Percentiles rank a stretch among this genome's conserved stretches.
Conservation (phyloP, 1,140 invertebrate genomes). For the Lasaia peninsularis region DNA sequence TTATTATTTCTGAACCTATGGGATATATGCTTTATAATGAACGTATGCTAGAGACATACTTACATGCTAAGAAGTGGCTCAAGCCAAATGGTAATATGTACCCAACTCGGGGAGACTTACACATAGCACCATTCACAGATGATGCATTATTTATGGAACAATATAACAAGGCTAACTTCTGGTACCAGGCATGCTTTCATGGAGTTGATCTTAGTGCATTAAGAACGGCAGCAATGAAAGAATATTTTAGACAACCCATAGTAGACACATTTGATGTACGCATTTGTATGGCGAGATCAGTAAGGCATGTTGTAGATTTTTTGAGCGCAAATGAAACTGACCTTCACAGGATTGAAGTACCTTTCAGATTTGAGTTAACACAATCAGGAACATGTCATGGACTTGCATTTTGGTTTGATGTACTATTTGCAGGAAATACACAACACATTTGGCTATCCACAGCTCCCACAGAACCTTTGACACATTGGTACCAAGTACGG, state of each 20-base stretch:
- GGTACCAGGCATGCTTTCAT: constrained; percentile 99
- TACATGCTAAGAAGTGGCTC: constrained; percentile 99
- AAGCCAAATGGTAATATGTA: constrained; percentile 96
- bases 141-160: constrained; percentile 99
- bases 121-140: constrained; percentile 99
- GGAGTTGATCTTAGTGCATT: constrained; percentile 94
- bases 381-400: constrained; percentile 98
- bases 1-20: constrained; percentile 99
- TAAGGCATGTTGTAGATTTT: constrained; percentile 97
- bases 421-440: constrained; percentile 95
- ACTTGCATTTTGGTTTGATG: constrained; percentile 99
- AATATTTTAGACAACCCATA: constrained; percentile 99
- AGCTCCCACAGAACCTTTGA: constrained; percentile 97
- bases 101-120: constrained; percentile 96
- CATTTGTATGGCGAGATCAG: constrained; percentile 97
- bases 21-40: constrained; percentile 99
- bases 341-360: constrained; percentile 97
- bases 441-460: constrained; percentile 98
- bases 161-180: constrained; percentile 99
- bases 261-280: constrained; percentile 99
- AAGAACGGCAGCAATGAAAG: constrained; percentile 94
- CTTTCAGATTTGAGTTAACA: constrained; percentile 94
- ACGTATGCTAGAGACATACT: constrained; percentile 98
- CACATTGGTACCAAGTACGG: constrained; percentile 99
- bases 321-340: constrained; percentile 94